phyloP scores from a whole-genome alignment of 2,888 invertebrate species.

The Phytoseiulus persimilis region DNA sequence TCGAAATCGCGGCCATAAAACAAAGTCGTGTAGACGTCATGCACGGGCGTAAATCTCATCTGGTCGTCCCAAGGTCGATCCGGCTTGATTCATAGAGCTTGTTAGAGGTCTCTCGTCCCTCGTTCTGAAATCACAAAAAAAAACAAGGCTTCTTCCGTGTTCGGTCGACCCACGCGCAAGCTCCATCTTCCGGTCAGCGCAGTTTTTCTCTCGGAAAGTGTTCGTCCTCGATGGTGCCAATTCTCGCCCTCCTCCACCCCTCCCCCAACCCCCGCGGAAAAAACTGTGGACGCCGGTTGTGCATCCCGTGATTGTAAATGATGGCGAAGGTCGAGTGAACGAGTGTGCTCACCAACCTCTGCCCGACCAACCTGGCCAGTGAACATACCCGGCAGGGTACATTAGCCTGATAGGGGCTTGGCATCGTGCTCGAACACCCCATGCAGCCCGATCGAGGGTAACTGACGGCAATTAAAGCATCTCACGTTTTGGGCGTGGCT shows the following conservation, averaged over 20 bases:
- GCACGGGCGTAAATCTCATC: not conserved
- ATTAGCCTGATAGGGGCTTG: not conserved
- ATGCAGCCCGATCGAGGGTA: conserved; percentile 22
- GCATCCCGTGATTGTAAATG: not conserved
- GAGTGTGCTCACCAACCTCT: not conserved
- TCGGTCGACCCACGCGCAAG: too few relatives aligned
- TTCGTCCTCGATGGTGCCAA: too few relatives aligned
- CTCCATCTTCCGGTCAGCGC: too few relatives aligned
- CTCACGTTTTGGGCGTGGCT: conserved; percentile 34
- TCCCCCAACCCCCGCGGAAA: not conserved
- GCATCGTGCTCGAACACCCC: not conserved
- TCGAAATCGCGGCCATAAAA: not conserved
- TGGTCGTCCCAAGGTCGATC: not conserved
- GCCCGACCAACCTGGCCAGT: not conserved
- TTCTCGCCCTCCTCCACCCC: too few relatives aligned
- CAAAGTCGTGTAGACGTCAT: not conserved
- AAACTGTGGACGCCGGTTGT: not conserved
- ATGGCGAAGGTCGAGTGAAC: not conserved
- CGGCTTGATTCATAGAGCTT: not conserved
- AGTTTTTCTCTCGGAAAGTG: too few relatives aligned
- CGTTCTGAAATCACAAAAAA: not conserved
- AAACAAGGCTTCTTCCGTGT: not conserved
- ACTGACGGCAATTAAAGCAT: conserved; percentile 37
- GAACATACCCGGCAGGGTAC: not conserved
- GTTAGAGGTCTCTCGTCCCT: not conserved